Evolutionary conservation across 2,797 vertebrate genomes (phyloP).

Genomic region (Pangasius mekongensis): DNA sequence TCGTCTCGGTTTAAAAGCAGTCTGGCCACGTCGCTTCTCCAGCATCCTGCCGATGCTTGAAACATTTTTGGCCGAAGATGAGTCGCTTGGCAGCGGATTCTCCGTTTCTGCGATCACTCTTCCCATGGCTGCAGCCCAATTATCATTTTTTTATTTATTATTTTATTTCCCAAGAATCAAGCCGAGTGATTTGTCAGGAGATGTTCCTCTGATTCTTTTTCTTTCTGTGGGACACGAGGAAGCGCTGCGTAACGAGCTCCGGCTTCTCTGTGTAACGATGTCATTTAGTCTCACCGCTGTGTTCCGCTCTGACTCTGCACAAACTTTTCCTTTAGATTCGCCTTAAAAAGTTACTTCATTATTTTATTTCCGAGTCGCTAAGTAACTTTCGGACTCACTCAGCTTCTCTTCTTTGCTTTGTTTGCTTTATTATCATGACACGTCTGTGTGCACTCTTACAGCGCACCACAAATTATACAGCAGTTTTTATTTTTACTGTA

Average conservation of each 20-base stretch:
- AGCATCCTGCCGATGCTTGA: slow-evolving; percentile 35
- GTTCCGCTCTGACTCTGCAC: slow-evolving; percentile 14
- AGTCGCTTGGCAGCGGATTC: slow-evolving; percentile 45
- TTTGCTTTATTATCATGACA: slow-evolving; percentile 10
- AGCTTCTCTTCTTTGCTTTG: background rate
- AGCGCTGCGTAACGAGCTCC: slow-evolving; percentile 52
- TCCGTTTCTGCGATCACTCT: slow-evolving; percentile 45
- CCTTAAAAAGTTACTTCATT: slow-evolving; percentile 42
- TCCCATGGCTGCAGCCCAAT: slow-evolving; percentile 51
- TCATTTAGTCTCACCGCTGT: slow-evolving; percentile 40
- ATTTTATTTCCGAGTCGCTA: slow-evolving; percentile 18
- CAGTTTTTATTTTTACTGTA: background rate
- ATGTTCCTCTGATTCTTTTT: slow-evolving; percentile 39
- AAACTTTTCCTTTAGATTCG: slow-evolving; percentile 30
- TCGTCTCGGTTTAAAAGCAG: slow-evolving; percentile 42
- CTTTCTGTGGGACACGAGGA: slow-evolving; percentile 36
- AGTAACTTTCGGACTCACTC: background rate
- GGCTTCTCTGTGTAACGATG: slow-evolving; percentile 39
- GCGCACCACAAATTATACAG: background rate
- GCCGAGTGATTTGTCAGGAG: slow-evolving; percentile 51
- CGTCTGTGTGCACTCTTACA: background rate
- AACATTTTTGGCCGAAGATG: slow-evolving; percentile 50
- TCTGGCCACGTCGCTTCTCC: slow-evolving; percentile 29
- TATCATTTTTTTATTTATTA: slow-evolving; percentile 27
- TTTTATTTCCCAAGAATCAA: slow-evolving; percentile 20